These are phyloP conservation scores for Triplophysa dalaica DNA, from an alignment of 2,113 vertebrate species.

Conservation along the genomic window DNA sequence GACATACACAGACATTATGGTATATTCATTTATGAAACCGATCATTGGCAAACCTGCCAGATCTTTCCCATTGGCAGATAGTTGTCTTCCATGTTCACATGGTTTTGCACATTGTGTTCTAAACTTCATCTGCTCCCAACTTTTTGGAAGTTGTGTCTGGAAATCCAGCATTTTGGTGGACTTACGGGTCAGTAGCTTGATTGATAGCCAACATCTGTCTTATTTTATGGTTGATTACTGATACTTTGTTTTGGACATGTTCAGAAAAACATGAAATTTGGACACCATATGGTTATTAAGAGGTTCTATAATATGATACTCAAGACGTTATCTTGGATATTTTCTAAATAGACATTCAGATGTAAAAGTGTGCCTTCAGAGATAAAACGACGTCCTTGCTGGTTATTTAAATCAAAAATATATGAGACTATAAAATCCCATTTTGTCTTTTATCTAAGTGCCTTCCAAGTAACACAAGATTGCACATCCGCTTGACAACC, in stretches of 20 bases:
- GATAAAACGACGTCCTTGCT: not conserved
- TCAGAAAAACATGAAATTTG: not conserved
- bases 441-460: no score
- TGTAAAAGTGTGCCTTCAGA: not conserved
- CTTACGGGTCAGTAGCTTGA: not conserved
- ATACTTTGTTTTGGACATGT: no score
- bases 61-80: not conserved
- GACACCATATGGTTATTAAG: not conserved
- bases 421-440: no score
- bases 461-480: not conserved
- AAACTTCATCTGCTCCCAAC: not conserved
- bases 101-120: not conserved
- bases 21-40: not conserved
- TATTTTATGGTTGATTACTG: no score
- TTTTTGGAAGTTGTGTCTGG: not conserved
- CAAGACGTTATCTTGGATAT: not conserved
- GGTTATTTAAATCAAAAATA: no score
- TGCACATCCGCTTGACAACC: not conserved
- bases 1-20: not conserved
- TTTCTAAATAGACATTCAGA: not conserved
- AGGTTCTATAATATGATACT: not conserved
- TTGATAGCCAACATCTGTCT: not conserved
- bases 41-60: not conserved
- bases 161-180: not conserved
- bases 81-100: not conserved